Percentiles rank a stretch among this genome's conserved stretches.
Evolutionary conservation across 1,140 invertebrate species (phyloP).

Genomic region (Bombus ignitus): DNA sequence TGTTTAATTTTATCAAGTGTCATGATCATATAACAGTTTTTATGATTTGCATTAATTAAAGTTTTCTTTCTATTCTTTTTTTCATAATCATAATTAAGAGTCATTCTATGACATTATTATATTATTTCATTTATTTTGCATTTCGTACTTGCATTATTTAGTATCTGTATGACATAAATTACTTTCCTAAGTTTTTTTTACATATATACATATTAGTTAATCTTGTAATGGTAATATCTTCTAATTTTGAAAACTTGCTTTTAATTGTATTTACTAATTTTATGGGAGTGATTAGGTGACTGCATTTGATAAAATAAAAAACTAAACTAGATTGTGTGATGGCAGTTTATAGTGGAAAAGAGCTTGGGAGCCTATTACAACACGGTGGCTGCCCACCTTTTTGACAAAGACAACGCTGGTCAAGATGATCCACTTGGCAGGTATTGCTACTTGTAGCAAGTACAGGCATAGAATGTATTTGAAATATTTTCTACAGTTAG

Average conservation of each 20-base stretch:
- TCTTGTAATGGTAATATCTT: neutral
- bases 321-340: slow-evolving; percentile 77
- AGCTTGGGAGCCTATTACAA: slow-evolving; percentile 73
- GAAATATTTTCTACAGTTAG: slow-evolving; percentile 47
- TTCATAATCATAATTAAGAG: neutral
- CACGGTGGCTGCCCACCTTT: slow-evolving; percentile 83
- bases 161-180: neutral
- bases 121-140: neutral
- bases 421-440: slow-evolving; percentile 92
- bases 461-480: slow-evolving; percentile 54
- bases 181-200: neutral
- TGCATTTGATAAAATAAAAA: slow-evolving; percentile 33
- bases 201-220: neutral
- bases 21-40: neutral
- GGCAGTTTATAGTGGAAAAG: slow-evolving; percentile 82
- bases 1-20: neutral
- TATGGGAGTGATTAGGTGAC: slow-evolving; percentile 63
- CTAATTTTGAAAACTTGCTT: neutral
- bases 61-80: neutral
- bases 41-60: neutral
- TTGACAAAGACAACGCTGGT: slow-evolving; percentile 91
- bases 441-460: slow-evolving; percentile 82
- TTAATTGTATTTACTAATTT: slow-evolving; percentile 18
- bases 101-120: neutral
- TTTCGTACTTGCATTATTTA: neutral